Evolutionary conservation across 37 sponge, comb jelly and placozoan genomes (phyloP).

Genomic region (Hexactinellida sp.): DNA sequence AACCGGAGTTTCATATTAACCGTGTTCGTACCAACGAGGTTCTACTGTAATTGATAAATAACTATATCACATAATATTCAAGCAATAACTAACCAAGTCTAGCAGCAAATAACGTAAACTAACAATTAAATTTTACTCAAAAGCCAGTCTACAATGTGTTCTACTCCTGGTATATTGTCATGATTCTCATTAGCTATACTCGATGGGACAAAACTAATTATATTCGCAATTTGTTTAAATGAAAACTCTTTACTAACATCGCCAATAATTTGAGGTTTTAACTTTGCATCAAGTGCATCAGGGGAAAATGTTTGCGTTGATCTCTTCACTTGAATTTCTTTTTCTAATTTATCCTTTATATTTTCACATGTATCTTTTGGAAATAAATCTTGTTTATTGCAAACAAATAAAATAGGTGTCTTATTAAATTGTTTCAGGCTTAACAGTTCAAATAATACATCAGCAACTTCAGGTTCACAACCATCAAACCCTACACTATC

Average conservation of each 20-base stretch:
- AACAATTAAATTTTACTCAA: background rate
- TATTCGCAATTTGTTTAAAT: conserved; percentile 11
- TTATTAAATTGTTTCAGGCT: background rate
- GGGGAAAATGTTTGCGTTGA: background rate
- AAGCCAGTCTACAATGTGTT: background rate
- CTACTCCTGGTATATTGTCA: background rate
- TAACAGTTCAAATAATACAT: background rate
- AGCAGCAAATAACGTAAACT: too few species aligned
- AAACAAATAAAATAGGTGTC: background rate
- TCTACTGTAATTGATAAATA: too few species aligned
- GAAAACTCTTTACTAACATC: background rate
- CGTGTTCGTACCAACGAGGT: too few species aligned
- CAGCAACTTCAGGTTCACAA: background rate
- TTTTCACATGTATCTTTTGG: background rate
- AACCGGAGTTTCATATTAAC: too few species aligned
- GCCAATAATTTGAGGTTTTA: background rate
- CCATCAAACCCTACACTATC: background rate
- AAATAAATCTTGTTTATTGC: conserved; percentile 5
- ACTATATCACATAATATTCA: too few species aligned
- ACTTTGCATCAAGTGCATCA: background rate
- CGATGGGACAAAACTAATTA: background rate
- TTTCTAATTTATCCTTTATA: background rate
- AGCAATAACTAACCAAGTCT: too few species aligned
- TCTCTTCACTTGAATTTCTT: background rate
- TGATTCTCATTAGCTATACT: background rate